Percentiles rank a stretch among this genome's conserved stretches.
Conservation (phyloP, 2,113 vertebrate genomes). For the Pangasianodon hypophthalmus region DNA sequence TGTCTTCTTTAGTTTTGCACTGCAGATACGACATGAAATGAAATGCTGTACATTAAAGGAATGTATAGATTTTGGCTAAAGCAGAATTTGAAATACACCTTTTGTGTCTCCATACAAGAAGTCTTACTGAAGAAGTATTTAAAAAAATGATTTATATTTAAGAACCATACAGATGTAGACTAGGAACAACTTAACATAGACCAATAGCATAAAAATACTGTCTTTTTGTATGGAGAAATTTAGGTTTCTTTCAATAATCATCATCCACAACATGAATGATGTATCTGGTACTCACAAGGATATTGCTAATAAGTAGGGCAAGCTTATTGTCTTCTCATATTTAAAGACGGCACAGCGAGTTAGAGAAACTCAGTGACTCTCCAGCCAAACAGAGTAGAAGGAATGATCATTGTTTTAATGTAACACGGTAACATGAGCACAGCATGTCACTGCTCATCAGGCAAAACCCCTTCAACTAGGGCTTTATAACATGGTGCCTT, state of each 20-base stretch:
- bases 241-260: neutral
- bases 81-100: too few relatives aligned
- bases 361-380: neutral
- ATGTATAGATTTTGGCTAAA: neutral
- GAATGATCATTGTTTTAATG: slow-evolving; percentile 14
- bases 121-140: neutral
- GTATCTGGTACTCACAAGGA: neutral
- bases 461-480: neutral
- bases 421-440: slow-evolving; percentile 7
- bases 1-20: too few relatives aligned
- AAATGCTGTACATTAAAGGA: too few relatives aligned
- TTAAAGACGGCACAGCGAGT: neutral
- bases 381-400: neutral
- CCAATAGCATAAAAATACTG: neutral
- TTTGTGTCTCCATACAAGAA: neutral
- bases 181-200: neutral
- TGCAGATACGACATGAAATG: too few relatives aligned
- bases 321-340: neutral
- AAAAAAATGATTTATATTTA: neutral
- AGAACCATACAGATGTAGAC: neutral
- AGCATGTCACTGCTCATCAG: slow-evolving; percentile 34
- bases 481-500: slow-evolving; percentile 10
- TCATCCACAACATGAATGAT: neutral
- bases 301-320: neutral
- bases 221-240: neutral